Evolutionary conservation across 2,888 invertebrate genomes (phyloP).

Genomic region (Epinotia demarniana): DNA sequence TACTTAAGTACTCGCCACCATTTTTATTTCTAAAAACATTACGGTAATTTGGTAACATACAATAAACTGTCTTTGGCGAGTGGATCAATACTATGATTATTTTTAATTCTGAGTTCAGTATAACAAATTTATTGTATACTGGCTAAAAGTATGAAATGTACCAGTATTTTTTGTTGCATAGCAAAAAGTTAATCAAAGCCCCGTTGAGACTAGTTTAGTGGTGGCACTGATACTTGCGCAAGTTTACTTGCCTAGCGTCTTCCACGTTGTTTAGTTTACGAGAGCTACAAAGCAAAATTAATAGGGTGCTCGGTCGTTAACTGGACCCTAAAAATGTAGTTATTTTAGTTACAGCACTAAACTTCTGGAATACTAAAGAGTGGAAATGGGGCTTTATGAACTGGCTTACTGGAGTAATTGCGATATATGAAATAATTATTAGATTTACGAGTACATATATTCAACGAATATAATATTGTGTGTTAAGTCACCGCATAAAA

Average conservation of each 20-base stretch:
- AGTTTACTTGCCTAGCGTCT: conserved; percentile 25
- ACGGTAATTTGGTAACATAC: no score
- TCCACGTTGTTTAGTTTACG: conserved; percentile 35
- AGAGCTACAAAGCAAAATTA: conserved; percentile 37
- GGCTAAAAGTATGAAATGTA: no score
- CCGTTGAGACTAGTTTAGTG: conserved; percentile 15
- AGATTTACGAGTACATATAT: not conserved
- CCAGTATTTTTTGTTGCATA: not conserved
- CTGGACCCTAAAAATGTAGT: conserved; percentile 33
- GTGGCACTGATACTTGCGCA: conserved; percentile 14
- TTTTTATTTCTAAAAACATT: no score
- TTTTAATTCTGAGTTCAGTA: no score
- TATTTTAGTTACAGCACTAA: conserved; percentile 37
- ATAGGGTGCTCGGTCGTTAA: conserved; percentile 35
- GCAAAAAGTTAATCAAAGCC: conserved; percentile 1
- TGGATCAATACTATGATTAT: no score
- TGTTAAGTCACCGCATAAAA: not conserved
- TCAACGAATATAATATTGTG: not conserved
- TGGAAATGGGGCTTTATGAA: conserved; percentile 1
- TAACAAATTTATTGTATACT: no score
- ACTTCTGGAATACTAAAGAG: conserved; percentile 18
- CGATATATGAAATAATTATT: not conserved
- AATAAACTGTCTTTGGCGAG: no score
- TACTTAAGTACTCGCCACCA: no score
- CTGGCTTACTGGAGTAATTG: not conserved